These are phyloP conservation scores for Physeter macrocephalus DNA, from an alignment of 2,113 vertebrate genomes.

Conservation along the genomic window DNA sequence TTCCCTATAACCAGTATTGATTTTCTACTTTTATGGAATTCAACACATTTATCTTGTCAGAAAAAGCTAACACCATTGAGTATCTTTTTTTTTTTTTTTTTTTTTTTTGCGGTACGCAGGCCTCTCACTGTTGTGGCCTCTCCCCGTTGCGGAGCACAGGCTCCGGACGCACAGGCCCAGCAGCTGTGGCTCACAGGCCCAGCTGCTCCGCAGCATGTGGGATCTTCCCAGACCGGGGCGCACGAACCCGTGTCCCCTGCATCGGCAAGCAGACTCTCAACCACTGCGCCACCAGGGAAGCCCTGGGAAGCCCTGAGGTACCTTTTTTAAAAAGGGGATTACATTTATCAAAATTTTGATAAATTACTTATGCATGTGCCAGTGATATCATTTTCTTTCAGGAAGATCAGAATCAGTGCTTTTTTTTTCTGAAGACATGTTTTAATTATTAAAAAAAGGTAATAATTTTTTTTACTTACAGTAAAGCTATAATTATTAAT, in stretches of 20 bases:
- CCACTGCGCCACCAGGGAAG: no score
- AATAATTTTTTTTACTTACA: background rate
- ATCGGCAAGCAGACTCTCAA: no score
- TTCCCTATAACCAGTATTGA: background rate
- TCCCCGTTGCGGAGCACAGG: no score
- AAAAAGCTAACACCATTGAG: background rate
- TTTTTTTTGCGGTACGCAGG: no score
- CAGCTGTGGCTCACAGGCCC: no score
- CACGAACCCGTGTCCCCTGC: no score
- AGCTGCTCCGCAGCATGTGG: no score
- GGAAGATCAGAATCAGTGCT: background rate
- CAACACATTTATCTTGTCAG: background rate
- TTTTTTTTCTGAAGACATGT: background rate
- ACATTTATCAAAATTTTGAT: background rate
- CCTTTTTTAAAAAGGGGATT: background rate
- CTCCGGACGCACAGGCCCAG: no score
- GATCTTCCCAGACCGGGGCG: no score
- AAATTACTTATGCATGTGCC: background rate
- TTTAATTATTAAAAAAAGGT: background rate
- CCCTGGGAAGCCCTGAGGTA: no score
- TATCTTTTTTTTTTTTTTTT: no score
- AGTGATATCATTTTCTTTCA: background rate
- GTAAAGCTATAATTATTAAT: background rate
- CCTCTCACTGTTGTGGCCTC: no score
- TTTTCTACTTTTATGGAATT: background rate